Evolutionary conservation across 2,888 invertebrate genomes (phyloP).

Genomic region (Acheta domesticus): DNA sequence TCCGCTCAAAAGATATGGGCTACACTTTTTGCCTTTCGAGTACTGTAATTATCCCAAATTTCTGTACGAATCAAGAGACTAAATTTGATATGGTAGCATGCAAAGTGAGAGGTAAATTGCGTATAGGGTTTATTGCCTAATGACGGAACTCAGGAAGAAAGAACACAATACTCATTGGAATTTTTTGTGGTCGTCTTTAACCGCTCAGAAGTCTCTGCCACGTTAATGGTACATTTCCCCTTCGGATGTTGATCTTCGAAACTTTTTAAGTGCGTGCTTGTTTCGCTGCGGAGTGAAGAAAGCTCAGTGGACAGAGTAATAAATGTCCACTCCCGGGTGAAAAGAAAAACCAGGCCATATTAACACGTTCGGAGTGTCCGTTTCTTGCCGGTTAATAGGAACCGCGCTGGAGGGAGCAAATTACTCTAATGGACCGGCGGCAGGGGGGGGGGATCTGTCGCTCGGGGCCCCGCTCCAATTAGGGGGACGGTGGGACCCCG

Average conservation of each 20-base stretch:
- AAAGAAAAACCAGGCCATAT: constrained; percentile 5
- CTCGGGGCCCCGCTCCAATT: background rate
- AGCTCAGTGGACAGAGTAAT: constrained; percentile 9
- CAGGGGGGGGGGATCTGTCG: background rate
- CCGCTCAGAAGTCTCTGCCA: background rate
- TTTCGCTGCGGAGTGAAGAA: background rate
- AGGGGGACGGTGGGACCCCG: too few species aligned
- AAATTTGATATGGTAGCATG: too few species aligned
- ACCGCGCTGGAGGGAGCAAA: background rate
- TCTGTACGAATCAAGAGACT: too few species aligned
- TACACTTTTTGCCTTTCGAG: too few species aligned
- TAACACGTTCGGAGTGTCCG: constrained; percentile 8
- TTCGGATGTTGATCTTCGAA: background rate
- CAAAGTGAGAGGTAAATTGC: too few species aligned
- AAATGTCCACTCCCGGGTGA: constrained; percentile 2
- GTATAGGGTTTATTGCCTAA: too few species aligned
- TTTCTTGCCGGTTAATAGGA: constrained; percentile 18
- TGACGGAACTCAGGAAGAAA: background rate
- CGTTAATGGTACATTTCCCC: constrained; percentile 18
- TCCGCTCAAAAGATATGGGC: too few species aligned
- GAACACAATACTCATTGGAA: background rate
- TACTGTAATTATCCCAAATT: too few species aligned
- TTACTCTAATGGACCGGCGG: constrained; percentile 5
- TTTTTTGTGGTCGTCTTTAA: too few species aligned
- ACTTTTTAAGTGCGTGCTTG: background rate